phyloP scores from a whole-genome alignment of 2,113 vertebrate genomes.

The Manacus vitellinus region DNA sequence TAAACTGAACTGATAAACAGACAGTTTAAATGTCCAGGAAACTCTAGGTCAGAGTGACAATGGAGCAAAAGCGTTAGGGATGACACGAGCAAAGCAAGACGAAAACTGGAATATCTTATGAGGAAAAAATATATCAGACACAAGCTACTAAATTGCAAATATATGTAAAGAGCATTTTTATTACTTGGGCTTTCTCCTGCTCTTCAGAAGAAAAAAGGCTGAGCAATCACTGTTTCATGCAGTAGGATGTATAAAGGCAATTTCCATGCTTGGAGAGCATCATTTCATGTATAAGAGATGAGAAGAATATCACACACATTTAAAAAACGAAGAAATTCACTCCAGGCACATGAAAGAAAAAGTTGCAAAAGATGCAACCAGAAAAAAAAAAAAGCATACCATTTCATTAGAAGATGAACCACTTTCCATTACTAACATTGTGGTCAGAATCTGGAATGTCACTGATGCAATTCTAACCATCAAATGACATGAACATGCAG shows the following conservation, averaged over 20 bases:
- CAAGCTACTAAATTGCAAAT: not conserved
- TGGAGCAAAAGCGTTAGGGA: not conserved
- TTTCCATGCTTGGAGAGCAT: not conserved
- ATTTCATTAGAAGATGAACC: conserved; percentile 65
- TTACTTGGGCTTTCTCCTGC: not conserved
- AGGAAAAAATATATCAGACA: not conserved
- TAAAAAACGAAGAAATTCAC: conserved; percentile 18
- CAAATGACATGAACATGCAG: conserved; percentile 61
- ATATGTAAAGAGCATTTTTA: not conserved
- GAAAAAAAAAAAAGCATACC: not conserved
- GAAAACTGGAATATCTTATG: not conserved
- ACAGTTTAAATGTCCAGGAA: not conserved
- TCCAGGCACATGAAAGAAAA: conserved; percentile 47
- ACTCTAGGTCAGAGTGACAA: not conserved
- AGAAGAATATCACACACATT: conserved; percentile 11
- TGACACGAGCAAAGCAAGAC: not conserved
- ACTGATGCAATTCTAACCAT: conserved; percentile 69
- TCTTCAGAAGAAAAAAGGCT: conserved; percentile 1
- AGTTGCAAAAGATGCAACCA: conserved; percentile 48
- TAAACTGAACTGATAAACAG: not conserved
- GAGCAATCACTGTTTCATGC: not conserved
- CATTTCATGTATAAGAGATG: not conserved
- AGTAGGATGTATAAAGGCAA: not conserved
- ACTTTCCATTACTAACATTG: conserved; percentile 70
- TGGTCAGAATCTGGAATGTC: conserved; percentile 68